Evolutionary conservation across 1,140 invertebrate species (phyloP).

Genomic region (Microvelia longipes): DNA sequence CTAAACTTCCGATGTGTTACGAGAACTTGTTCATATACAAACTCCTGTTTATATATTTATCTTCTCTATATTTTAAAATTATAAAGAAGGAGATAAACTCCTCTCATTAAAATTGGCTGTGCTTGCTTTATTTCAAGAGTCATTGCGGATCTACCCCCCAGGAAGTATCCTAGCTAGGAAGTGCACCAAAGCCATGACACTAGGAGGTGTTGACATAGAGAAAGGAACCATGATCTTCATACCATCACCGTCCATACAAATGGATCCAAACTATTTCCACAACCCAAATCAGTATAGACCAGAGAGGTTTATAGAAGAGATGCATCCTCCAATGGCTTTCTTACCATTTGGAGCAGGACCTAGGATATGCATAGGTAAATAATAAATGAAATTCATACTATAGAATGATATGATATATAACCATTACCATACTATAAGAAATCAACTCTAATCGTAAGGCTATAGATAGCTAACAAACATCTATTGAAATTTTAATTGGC

Average conservation of each 20-base stretch:
- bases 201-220: background rate
- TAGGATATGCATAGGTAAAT: background rate
- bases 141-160: background rate
- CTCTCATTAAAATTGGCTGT: too few species aligned
- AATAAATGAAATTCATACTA: background rate
- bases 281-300: background rate
- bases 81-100: too few species aligned
- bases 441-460: too few species aligned
- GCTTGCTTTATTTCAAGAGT: too few species aligned
- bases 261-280: background rate
- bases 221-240: background rate
- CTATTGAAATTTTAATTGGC: too few species aligned
- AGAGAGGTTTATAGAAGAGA: background rate
- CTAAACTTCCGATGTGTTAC: too few species aligned
- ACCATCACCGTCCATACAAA: background rate
- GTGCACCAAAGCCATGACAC: background rate
- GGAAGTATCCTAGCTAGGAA: background rate
- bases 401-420: too few species aligned
- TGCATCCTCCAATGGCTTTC: background rate
- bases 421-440: too few species aligned
- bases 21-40: too few species aligned
- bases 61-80: too few species aligned
- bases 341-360: background rate
- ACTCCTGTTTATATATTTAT: too few species aligned
- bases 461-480: too few species aligned